These are phyloP conservation scores for Phocides pigmalion DNA, from an alignment of 1,140 invertebrate genomes.

Conservation along the genomic window DNA sequence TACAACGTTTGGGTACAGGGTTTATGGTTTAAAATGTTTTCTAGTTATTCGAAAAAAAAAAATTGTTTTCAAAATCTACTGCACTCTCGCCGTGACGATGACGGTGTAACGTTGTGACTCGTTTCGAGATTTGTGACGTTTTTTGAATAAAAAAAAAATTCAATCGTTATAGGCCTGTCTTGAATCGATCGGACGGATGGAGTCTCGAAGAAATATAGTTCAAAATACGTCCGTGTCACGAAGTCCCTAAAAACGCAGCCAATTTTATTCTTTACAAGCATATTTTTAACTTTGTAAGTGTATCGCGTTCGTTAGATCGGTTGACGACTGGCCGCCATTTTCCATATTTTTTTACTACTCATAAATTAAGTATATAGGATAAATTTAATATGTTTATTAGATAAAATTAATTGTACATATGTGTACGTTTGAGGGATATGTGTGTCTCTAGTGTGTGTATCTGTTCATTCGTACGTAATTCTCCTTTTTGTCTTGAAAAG, in stretches of 20 bases:
- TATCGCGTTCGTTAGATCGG: not conserved
- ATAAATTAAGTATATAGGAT: conserved; percentile 40
- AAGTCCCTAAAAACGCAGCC: not conserved
- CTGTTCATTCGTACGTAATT: conserved; percentile 14
- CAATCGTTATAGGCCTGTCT: conserved; percentile 5
- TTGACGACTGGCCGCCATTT: conserved; percentile 22
- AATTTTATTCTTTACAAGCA: not conserved
- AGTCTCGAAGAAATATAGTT: not conserved
- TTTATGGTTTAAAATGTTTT: not conserved
- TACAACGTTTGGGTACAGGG: conserved; percentile 8
- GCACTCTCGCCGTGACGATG: not conserved
- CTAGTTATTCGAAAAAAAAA: not conserved
- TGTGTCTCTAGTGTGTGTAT: conserved; percentile 29
- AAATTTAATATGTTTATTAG: conserved; percentile 17
- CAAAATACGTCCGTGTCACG: not conserved
- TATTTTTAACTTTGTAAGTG: not conserved
- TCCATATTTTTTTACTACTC: conserved; percentile 56
- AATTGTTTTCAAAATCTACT: not conserved
- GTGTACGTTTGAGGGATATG: conserved; percentile 47
- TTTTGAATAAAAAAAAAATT: conserved; percentile 7
- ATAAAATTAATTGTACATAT: conserved; percentile 50
- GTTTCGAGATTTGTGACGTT: conserved; percentile 6
- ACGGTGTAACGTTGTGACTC: not conserved
- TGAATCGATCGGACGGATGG: conserved; percentile 8
- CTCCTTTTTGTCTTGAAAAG: conserved; percentile 19